Conservation (phyloP, 2,797 vertebrate genomes). For the Setipinna tenuifilis region DNA sequence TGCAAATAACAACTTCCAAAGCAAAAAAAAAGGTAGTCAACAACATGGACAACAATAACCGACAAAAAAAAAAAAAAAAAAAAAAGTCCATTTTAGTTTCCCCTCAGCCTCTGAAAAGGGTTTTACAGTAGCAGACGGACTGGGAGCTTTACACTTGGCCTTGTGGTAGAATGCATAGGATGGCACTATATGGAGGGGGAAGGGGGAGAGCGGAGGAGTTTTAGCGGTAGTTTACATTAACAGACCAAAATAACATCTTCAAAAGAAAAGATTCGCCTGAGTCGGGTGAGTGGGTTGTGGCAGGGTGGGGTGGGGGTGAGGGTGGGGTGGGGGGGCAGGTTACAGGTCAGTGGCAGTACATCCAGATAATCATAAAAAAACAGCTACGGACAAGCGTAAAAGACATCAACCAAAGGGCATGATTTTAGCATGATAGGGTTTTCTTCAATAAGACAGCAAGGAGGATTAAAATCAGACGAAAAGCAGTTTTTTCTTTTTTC, state of each 20-base stretch:
- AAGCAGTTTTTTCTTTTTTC: background rate
- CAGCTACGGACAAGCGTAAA: slow-evolving; percentile 21
- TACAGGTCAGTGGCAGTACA: slow-evolving; percentile 48
- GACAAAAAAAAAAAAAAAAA: slow-evolving; percentile 32
- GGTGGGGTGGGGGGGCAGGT: background rate
- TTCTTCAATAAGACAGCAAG: slow-evolving; percentile 31
- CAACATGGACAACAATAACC: slow-evolving; percentile 63
- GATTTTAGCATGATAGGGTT: slow-evolving; percentile 28
- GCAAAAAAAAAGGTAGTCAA: slow-evolving; percentile 56
- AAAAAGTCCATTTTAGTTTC: background rate
- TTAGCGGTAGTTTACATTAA: slow-evolving; percentile 64
- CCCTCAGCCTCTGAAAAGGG: background rate
- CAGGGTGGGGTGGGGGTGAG: background rate
- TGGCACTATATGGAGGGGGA: slow-evolving; percentile 71
- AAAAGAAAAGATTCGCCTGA: slow-evolving; percentile 57
- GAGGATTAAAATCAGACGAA: slow-evolving; percentile 17
- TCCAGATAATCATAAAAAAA: slow-evolving; percentile 35
- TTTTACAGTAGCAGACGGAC: slow-evolving; percentile 61
- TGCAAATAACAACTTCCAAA: slow-evolving; percentile 63
- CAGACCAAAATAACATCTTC: slow-evolving; percentile 33
- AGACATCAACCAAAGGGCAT: slow-evolving; percentile 26
- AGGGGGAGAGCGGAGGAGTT: slow-evolving; percentile 61
- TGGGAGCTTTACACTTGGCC: slow-evolving; percentile 72
- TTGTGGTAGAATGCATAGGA: slow-evolving; percentile 70
- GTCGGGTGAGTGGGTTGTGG: slow-evolving; percentile 48